Percentiles rank a stretch among this genome's conserved stretches.
phyloP scores from a whole-genome alignment of 2,113 vertebrate genomes.

The Notothenia coriiceps region DNA sequence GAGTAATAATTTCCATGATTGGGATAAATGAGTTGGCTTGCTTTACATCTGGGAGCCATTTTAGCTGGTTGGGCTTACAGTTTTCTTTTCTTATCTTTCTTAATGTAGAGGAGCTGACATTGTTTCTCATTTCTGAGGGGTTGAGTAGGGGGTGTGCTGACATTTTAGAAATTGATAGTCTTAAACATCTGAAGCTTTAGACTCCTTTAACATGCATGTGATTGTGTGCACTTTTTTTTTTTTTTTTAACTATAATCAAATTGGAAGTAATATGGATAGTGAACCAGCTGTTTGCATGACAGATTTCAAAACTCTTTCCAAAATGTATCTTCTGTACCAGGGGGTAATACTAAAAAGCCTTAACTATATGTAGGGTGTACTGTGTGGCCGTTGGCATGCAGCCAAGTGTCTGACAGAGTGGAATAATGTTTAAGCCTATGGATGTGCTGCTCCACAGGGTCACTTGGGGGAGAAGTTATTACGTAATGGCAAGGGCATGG shows the following conservation, averaged over 20 bases:
- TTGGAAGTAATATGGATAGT: not conserved
- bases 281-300: slow-evolving; percentile 37
- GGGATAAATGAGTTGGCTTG: slow-evolving; percentile 56
- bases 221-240: not conserved
- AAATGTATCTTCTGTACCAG: slow-evolving; percentile 16
- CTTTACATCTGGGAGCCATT: slow-evolving; percentile 71
- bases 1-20: slow-evolving; percentile 78
- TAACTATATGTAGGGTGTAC: slow-evolving; percentile 6
- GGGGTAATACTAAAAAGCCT: slow-evolving; percentile 29
- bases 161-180: slow-evolving; percentile 2
- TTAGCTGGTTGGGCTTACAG: slow-evolving; percentile 36
- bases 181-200: not conserved
- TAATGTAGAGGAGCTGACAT: slow-evolving; percentile 28
- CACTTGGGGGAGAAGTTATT: slow-evolving; percentile 23
- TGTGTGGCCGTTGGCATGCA: slow-evolving; percentile 9
- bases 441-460: slow-evolving; percentile 40
- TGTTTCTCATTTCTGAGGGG: slow-evolving; percentile 8
- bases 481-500: slow-evolving; percentile 39
- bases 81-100: slow-evolving; percentile 17
- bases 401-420: slow-evolving; percentile 41
- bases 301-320: slow-evolving; percentile 30
- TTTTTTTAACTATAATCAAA: slow-evolving; percentile 11
- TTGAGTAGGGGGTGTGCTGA: not conserved
- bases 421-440: slow-evolving; percentile 42
- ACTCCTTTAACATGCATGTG: not conserved